Evolutionary conservation across 2,888 invertebrate genomes (phyloP).

Genomic region (Ophion obscuratus): DNA sequence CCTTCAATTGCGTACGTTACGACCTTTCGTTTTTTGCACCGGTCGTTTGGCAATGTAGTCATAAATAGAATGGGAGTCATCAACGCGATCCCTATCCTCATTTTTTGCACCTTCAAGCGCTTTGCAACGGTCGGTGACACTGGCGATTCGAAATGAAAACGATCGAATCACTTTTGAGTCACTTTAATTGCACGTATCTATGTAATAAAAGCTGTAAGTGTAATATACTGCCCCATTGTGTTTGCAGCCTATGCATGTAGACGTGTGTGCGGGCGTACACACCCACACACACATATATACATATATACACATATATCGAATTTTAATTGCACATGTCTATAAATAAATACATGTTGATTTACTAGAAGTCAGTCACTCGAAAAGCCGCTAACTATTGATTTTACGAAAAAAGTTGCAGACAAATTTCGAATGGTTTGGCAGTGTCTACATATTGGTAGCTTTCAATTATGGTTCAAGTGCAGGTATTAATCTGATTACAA

Average conservation of each 20-base stretch:
- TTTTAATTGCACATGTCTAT: too few relatives aligned
- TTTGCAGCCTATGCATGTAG: not conserved
- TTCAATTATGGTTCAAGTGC: too few relatives aligned
- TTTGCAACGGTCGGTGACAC: slow-evolving; percentile 28
- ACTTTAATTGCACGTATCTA: slow-evolving; percentile 72
- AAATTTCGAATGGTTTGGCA: too few relatives aligned
- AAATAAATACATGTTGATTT: too few relatives aligned
- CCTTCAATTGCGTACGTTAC: too few relatives aligned
- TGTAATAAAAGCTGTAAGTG: slow-evolving; percentile 15
- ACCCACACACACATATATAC: too few relatives aligned
- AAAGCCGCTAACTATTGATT: too few relatives aligned
- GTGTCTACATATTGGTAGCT: too few relatives aligned
- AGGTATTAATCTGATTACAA: too few relatives aligned
- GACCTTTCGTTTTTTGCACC: not conserved
- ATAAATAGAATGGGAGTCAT: not conserved
- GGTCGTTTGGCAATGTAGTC: not conserved
- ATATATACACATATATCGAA: too few relatives aligned
- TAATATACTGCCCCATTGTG: not conserved
- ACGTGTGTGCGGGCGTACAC: not conserved
- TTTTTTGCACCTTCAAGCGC: slow-evolving; percentile 34
- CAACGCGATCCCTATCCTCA: not conserved
- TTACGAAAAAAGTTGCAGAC: too few relatives aligned
- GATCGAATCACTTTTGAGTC: slow-evolving; percentile 72
- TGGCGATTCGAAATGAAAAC: slow-evolving; percentile 57
- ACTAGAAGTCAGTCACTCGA: too few relatives aligned